Evolutionary conservation across 2,888 invertebrate genomes (phyloP).

Genomic region (Koerneria pararmatus): DNA sequence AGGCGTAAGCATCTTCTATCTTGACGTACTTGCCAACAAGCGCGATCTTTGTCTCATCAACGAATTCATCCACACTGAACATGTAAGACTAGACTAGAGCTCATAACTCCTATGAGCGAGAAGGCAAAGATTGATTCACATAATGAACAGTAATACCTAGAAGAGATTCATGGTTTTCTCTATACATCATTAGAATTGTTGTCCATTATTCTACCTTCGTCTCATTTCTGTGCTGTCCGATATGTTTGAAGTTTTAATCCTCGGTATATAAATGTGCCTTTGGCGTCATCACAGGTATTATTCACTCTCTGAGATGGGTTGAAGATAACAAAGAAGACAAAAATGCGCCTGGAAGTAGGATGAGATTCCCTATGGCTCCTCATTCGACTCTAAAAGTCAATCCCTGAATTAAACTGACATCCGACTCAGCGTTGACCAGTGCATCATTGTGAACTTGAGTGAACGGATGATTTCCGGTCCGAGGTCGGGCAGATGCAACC

Average conservation of each 20-base stretch:
- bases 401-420: too few relatives aligned
- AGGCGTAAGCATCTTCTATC: conserved; percentile 81
- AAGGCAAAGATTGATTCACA: too few relatives aligned
- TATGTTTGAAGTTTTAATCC: neutral
- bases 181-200: too few relatives aligned
- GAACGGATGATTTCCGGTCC: conserved; percentile 24
- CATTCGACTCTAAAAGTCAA: too few relatives aligned
- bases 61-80: conserved; percentile 22
- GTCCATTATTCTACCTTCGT: neutral
- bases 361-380: too few relatives aligned
- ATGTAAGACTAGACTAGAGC: conserved; percentile 67
- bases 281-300: neutral
- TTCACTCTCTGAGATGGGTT: neutral
- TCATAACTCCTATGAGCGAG: conserved; percentile 66
- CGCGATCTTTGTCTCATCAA: conserved; percentile 72
- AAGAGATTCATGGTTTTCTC: too few relatives aligned
- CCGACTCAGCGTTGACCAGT: conserved; percentile 47
- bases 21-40: conserved; percentile 75
- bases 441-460: conserved; percentile 43
- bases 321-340: neutral
- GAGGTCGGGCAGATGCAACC: conserved; percentile 31
- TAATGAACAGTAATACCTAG: too few relatives aligned
- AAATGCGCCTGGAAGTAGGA: too few relatives aligned
- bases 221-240: neutral
- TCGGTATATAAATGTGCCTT: neutral